phyloP scores from a whole-genome alignment of 2,113 vertebrate genomes.

The Scortum barcoo region DNA sequence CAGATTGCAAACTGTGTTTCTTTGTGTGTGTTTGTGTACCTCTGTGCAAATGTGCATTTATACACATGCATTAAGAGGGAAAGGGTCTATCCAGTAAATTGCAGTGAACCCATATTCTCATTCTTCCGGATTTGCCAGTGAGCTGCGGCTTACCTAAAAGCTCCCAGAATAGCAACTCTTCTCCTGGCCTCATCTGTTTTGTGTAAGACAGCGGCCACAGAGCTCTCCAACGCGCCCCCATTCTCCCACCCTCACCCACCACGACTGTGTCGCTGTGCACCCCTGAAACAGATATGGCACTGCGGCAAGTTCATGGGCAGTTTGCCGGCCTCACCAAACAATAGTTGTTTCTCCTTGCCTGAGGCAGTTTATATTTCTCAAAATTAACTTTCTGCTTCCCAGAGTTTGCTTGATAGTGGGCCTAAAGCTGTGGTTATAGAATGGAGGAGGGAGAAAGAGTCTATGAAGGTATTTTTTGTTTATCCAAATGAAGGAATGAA shows the following conservation, averaged over 20 bases:
- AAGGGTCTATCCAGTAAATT: constrained; percentile 45
- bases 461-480: constrained; percentile 57
- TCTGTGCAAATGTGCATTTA: constrained; percentile 32
- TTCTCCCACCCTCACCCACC: constrained; percentile 63
- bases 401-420: constrained; percentile 59
- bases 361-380: constrained; percentile 63
- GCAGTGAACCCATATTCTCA: constrained; percentile 55
- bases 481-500: constrained; percentile 57
- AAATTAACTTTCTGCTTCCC: constrained; percentile 67
- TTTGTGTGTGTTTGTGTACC: not conserved
- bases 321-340: constrained; percentile 69
- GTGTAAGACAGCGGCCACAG: constrained; percentile 76
- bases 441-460: constrained; percentile 25
- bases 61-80: constrained; percentile 25
- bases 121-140: constrained; percentile 62
- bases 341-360: constrained; percentile 60
- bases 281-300: constrained; percentile 78
- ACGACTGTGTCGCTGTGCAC: constrained; percentile 47
- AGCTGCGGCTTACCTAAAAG: constrained; percentile 71
- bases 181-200: constrained; percentile 81
- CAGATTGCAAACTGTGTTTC: constrained; percentile 27
- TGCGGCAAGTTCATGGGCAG: constrained; percentile 70
- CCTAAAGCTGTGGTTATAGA: constrained; percentile 60
- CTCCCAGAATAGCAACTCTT: constrained; percentile 74
- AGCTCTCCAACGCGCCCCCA: constrained; percentile 47